Evolutionary conservation across 2,797 vertebrate species (phyloP).

Genomic region (Rhynchonycteris naso): DNA sequence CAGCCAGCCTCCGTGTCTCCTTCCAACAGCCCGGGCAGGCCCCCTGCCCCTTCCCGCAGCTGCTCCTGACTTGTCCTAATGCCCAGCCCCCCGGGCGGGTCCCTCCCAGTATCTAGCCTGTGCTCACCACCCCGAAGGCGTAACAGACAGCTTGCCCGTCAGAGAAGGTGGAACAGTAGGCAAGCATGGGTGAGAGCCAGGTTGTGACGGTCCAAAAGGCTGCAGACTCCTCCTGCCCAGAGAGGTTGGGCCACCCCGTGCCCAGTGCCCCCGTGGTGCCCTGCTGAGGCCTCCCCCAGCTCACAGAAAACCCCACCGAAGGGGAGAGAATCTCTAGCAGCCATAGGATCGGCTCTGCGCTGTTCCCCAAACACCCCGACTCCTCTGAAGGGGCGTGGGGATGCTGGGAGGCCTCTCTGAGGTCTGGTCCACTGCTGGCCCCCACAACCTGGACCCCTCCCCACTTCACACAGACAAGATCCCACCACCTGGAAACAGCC

Average conservation of each 20-base stretch:
- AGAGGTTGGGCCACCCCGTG: background rate
- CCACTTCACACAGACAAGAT: background rate
- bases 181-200: too few relatives aligned
- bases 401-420: background rate
- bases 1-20: accelerated
- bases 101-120: accelerated
- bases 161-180: background rate
- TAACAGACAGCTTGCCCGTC: background rate
- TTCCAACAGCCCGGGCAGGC: background rate
- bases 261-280: background rate
- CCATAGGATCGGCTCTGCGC: background rate
- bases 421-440: background rate
- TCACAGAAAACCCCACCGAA: background rate
- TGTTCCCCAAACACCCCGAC: background rate
- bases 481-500: background rate
- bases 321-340: background rate
- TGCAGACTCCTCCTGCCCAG: background rate
- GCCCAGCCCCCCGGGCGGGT: background rate
- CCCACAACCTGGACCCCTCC: background rate
- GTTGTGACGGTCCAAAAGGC: background rate
- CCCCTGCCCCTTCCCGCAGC: accelerated
- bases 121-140: background rate
- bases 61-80: background rate
- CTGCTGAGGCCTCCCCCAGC: background rate
- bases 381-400: background rate